Percentiles rank a stretch among this genome's conserved stretches.
Conservation (phyloP, 1,140 invertebrate genomes). For the Rhysida immarginata region DNA sequence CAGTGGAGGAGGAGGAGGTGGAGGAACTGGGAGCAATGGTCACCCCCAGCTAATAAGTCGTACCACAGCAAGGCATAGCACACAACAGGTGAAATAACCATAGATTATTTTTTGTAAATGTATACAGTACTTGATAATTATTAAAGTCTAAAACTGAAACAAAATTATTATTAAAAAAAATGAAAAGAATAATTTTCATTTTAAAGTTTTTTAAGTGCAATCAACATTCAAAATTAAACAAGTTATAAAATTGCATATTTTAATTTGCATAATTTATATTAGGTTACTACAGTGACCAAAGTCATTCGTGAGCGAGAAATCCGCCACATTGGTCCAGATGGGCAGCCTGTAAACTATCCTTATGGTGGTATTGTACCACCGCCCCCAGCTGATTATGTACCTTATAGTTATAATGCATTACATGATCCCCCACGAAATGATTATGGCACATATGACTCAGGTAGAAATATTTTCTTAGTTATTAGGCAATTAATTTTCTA, state of each 20-base stretch:
- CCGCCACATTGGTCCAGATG: constrained; percentile 46
- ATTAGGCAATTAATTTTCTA: too few species aligned
- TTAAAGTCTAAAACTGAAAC: too few species aligned
- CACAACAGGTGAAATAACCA: constrained; percentile 40
- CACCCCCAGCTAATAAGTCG: constrained; percentile 36
- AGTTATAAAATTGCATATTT: too few species aligned
- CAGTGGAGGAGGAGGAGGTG: constrained; percentile 26
- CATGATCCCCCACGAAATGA: constrained; percentile 10
- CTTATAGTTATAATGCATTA: constrained; percentile 17
- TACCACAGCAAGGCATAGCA: constrained; percentile 41
- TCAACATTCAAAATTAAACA: too few species aligned
- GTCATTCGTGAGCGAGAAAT: constrained; percentile 41
- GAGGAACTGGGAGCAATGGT: too few species aligned
- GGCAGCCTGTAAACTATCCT: constrained; percentile 34
- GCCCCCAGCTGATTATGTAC: constrained; percentile 19
- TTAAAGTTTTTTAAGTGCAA: too few species aligned
- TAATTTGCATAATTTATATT: constrained; percentile 1
- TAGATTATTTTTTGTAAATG: too few species aligned
- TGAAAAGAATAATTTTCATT: too few species aligned
- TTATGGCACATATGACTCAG: constrained; percentile 18
- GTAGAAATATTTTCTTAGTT: too few species aligned
- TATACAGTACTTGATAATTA: too few species aligned
- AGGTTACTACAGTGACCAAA: constrained; percentile 44
- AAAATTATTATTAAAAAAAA: too few species aligned
- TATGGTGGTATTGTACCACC: constrained; percentile 20